Conservation (phyloP, 2,113 vertebrate genomes). For the Mellivora capensis region DNA sequence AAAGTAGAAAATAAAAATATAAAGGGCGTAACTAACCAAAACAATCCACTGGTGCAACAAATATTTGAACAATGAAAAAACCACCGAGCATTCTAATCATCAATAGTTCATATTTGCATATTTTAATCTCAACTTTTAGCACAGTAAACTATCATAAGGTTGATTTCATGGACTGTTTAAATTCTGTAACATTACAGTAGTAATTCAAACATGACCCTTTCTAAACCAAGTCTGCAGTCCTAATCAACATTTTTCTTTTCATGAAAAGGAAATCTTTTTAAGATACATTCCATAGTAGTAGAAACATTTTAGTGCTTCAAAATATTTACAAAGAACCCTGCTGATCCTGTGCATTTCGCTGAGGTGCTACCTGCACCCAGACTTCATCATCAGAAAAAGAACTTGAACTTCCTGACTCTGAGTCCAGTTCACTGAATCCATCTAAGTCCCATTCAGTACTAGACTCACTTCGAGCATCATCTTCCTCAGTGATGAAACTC, state of each 20-base stretch:
- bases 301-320: conserved; percentile 40
- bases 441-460: conserved; percentile 92
- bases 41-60: background rate
- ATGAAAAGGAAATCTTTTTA: conserved; percentile 34
- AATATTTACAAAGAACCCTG: conserved; percentile 74
- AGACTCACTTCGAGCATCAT: conserved; percentile 89
- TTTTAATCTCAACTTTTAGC: conserved; percentile 57
- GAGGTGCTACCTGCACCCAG: conserved; percentile 76
- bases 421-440: conserved; percentile 88
- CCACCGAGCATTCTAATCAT: conserved; percentile 3
- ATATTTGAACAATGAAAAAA: conserved; percentile 1
- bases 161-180: conserved; percentile 33
- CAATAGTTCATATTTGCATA: conserved; percentile 21
- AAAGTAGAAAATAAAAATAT: conserved; percentile 43
- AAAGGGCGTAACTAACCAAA: conserved; percentile 47
- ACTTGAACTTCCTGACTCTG: conserved; percentile 90
- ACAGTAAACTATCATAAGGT: conserved; percentile 51
- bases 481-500: conserved; percentile 90
- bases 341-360: conserved; percentile 63
- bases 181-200: conserved; percentile 21
- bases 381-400: conserved; percentile 89
- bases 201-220: conserved; percentile 59
- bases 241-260: conserved; percentile 19
- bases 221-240: conserved; percentile 44
- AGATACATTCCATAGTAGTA: conserved; percentile 50